Percentiles rank a stretch among this genome's conserved stretches.
Conservation (phyloP, 2,888 invertebrate genomes). For the Drosophila austrosaltans region DNA sequence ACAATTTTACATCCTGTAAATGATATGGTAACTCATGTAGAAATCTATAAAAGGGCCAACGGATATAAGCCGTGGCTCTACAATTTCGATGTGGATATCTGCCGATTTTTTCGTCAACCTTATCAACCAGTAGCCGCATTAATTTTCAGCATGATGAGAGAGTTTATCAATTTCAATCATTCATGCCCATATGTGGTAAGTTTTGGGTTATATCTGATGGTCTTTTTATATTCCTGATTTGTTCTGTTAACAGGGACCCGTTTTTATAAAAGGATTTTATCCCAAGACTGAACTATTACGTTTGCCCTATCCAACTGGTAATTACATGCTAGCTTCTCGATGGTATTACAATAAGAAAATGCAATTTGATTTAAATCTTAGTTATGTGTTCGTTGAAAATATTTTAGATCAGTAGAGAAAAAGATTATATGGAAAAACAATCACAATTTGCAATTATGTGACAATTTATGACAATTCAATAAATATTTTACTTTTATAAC, state of each 20-base stretch:
- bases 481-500: no score
- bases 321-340: conserved; percentile 26
- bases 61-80: conserved; percentile 48
- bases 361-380: conserved; percentile 33
- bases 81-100: conserved; percentile 28
- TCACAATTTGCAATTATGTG: neutral
- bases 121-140: conserved; percentile 31
- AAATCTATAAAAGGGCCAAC: conserved; percentile 37
- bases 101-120: conserved; percentile 24
- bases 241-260: conserved; percentile 29
- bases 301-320: conserved; percentile 28
- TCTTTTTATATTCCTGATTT: neutral
- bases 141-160: conserved; percentile 17
- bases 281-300: neutral
- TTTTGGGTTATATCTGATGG: neutral
- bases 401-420: neutral
- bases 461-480: neutral
- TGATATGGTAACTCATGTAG: conserved; percentile 4
- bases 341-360: conserved; percentile 33
- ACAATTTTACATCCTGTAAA: conserved; percentile 27
- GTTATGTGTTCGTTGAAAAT: conserved; percentile 31
- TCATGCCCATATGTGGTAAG: conserved; percentile 41
- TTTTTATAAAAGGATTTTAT: conserved; percentile 23
- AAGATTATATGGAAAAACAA: no score
- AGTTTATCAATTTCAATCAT: conserved; percentile 49